Percentiles rank a stretch among this genome's conserved stretches.
Evolutionary conservation across 2,113 vertebrate genomes (phyloP).

Genomic region (Pteropus alecto): DNA sequence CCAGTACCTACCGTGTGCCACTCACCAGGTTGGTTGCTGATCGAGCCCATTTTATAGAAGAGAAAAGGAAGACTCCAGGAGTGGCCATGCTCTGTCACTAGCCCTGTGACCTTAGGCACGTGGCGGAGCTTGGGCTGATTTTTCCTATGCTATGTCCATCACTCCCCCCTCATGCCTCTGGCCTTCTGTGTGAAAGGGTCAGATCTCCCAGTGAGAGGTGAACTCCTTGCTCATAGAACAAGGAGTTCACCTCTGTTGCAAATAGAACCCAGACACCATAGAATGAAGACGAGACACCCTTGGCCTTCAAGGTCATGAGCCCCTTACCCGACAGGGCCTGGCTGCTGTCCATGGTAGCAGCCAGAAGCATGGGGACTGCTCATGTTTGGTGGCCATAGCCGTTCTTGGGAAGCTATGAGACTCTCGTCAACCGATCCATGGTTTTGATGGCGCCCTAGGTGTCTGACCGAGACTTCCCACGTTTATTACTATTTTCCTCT

Average conservation of each 20-base stretch:
- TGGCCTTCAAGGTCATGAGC: background rate
- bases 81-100: background rate
- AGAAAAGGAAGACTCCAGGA: background rate
- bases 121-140: background rate
- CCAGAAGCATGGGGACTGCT: accelerated
- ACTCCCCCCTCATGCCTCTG: background rate
- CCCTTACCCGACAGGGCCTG: background rate
- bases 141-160: accelerated
- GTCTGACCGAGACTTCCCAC: too few species aligned
- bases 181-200: background rate
- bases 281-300: too few species aligned
- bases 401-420: background rate
- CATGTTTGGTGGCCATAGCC: background rate
- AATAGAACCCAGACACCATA: background rate
- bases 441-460: background rate
- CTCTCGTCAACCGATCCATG: accelerated
- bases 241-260: background rate
- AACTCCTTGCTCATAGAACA: background rate
- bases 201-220: background rate
- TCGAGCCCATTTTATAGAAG: background rate
- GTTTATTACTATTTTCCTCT: background rate
- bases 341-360: background rate
- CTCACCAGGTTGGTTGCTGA: background rate
- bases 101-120: background rate
- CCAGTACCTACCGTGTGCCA: background rate